Percentiles rank a stretch among this genome's conserved stretches.
Conservation (phyloP, 2,797 vertebrate genomes). For the Smutsia temminckii region DNA sequence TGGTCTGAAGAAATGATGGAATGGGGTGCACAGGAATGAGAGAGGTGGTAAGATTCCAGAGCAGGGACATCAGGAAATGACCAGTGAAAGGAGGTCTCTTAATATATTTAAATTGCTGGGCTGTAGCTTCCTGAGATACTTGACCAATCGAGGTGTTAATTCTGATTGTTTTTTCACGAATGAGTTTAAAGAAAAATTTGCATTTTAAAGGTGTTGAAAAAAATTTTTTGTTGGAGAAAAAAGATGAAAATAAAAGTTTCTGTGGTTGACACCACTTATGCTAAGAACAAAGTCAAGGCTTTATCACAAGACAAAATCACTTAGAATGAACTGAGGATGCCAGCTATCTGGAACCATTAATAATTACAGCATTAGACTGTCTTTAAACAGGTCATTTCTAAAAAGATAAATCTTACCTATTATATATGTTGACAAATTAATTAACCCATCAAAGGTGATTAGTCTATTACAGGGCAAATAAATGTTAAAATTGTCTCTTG, state of each 20-base stretch:
- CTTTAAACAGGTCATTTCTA: not conserved
- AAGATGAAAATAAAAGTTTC: not conserved
- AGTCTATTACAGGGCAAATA: not conserved
- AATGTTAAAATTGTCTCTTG: not conserved
- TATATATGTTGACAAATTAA: not conserved
- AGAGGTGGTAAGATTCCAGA: slow-evolving; percentile 62
- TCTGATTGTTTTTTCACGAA: slow-evolving; percentile 81
- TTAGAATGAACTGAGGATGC: not conserved
- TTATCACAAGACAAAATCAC: not conserved
- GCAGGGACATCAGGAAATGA: slow-evolving; percentile 16
- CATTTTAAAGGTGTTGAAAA: slow-evolving; percentile 85
- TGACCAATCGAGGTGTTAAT: slow-evolving; percentile 81
- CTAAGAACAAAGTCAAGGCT: not conserved
- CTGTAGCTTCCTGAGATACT: slow-evolving; percentile 80
- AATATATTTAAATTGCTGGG: slow-evolving; percentile 81
- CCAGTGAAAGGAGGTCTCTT: slow-evolving; percentile 73
- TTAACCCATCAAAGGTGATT: not conserved
- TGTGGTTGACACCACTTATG: not conserved
- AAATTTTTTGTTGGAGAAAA: slow-evolving; percentile 85
- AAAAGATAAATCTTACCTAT: not conserved
- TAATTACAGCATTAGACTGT: not conserved
- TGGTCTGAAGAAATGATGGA: slow-evolving; percentile 83
- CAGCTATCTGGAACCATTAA: not conserved
- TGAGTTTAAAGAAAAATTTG: slow-evolving; percentile 83
- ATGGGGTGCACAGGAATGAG: not conserved